phyloP scores from a whole-genome alignment of 2,797 vertebrate genomes.

The Sternotherus odoratus region DNA sequence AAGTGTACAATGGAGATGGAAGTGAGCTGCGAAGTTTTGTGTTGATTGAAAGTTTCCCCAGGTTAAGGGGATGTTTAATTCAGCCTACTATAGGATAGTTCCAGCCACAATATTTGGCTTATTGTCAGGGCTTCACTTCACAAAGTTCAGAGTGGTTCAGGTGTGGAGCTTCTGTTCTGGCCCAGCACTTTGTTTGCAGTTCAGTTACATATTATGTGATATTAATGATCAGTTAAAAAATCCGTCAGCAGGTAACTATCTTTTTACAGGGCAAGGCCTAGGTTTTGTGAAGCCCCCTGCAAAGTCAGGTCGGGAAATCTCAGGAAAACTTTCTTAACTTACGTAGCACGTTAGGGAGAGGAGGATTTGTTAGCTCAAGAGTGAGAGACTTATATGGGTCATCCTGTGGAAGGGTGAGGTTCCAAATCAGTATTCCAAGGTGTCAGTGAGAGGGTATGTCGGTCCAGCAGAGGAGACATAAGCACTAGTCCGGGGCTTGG shows the following conservation, averaged over 20 bases:
- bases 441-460: neutral
- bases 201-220: neutral
- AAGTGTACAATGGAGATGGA: neutral
- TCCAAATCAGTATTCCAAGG: neutral
- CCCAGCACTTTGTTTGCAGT: neutral
- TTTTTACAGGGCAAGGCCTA: neutral
- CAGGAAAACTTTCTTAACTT: neutral
- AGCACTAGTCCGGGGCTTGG: neutral
- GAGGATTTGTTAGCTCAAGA: neutral
- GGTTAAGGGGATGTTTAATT: constrained; percentile 1
- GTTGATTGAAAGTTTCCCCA: neutral
- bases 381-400: neutral
- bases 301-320: neutral
- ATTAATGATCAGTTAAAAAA: constrained; percentile 20
- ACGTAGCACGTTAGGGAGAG: neutral
- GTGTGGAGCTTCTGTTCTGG: neutral
- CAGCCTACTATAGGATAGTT: neutral
- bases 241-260: neutral
- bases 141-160: neutral
- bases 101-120: neutral
- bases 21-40: neutral
- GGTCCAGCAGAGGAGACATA: neutral
- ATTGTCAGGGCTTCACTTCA: neutral
- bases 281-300: neutral
- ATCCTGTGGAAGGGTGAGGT: neutral